phyloP scores from a whole-genome alignment of 2,113 vertebrate species.

The Hoplias malabaricus region DNA sequence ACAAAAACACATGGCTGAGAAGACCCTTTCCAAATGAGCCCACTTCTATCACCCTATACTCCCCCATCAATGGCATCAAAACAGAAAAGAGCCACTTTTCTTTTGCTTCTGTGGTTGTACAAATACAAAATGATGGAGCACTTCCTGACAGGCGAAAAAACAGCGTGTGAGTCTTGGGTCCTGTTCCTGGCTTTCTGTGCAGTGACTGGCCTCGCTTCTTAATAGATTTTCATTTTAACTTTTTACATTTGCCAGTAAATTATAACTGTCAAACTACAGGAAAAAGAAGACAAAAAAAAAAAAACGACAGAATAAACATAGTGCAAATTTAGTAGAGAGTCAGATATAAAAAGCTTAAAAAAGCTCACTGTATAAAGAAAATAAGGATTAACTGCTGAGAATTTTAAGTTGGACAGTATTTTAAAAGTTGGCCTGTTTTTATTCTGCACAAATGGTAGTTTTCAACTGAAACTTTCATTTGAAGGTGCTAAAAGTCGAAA shows the following conservation, averaged over 20 bases:
- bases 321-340: conserved; percentile 77
- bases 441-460: conserved; percentile 92
- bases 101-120: conserved; percentile 85
- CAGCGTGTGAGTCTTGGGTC: conserved; percentile 84
- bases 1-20: conserved; percentile 98
- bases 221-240: conserved; percentile 88
- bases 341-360: conserved; percentile 78
- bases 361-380: conserved; percentile 73
- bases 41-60: conserved; percentile 13
- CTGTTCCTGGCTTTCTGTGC: conserved; percentile 91
- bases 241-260: conserved; percentile 92
- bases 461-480: conserved; percentile 88
- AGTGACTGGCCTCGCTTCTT: conserved; percentile 92
- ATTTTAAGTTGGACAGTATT: conserved; percentile 85
- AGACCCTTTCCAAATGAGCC: conserved; percentile 89
- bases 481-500: conserved; percentile 93
- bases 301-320: conserved; percentile 66
- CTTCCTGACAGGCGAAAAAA: conserved; percentile 66
- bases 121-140: conserved; percentile 69
- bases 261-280: conserved; percentile 79
- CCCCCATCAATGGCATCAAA: conserved; percentile 54
- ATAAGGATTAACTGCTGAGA: conserved; percentile 81
- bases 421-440: conserved; percentile 86
- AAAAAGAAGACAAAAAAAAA: conserved; percentile 53
- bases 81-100: conserved; percentile 68